Percentiles rank a stretch among this genome's conserved stretches.
Conservation (phyloP, 1,140 invertebrate genomes). For the Pogonus chalceus region DNA sequence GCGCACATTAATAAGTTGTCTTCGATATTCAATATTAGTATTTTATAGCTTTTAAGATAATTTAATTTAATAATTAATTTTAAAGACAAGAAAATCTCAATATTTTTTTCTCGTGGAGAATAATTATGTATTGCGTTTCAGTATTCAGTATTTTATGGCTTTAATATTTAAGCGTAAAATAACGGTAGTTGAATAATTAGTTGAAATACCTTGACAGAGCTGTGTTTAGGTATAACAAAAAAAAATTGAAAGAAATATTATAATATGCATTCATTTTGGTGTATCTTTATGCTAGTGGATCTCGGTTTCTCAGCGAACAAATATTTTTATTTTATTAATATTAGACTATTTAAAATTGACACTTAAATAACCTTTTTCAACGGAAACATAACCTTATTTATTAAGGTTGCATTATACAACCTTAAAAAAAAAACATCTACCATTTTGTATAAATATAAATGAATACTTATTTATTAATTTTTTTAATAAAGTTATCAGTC, state of each 20-base stretch:
- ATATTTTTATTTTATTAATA: too few relatives aligned
- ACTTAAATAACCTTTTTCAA: too few relatives aligned
- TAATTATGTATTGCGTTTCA: constrained; percentile 21
- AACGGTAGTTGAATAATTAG: constrained; percentile 14
- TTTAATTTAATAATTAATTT: constrained; percentile 13
- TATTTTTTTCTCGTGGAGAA: constrained; percentile 16
- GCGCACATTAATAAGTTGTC: not conserved
- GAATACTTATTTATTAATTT: too few relatives aligned
- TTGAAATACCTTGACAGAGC: constrained; percentile 6
- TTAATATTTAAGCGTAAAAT: constrained; percentile 22
- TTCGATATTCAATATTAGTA: constrained; percentile 25
- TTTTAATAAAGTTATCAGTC: too few relatives aligned
- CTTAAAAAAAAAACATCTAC: too few relatives aligned
- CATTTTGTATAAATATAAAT: too few relatives aligned
- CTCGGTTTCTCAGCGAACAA: too few relatives aligned
- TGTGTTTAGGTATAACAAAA: constrained; percentile 4
- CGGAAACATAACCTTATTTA: too few relatives aligned
- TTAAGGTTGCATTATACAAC: too few relatives aligned
- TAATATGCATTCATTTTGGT: constrained; percentile 4
- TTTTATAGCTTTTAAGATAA: constrained; percentile 11
- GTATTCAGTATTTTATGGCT: constrained; percentile 27
- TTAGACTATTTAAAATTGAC: too few relatives aligned
- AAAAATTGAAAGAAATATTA: not conserved
- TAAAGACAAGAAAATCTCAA: constrained; percentile 11
- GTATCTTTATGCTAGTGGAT: too few relatives aligned